These are phyloP conservation scores for Apoderus coryli DNA, from an alignment of 2,888 invertebrate species.

Conservation along the genomic window DNA sequence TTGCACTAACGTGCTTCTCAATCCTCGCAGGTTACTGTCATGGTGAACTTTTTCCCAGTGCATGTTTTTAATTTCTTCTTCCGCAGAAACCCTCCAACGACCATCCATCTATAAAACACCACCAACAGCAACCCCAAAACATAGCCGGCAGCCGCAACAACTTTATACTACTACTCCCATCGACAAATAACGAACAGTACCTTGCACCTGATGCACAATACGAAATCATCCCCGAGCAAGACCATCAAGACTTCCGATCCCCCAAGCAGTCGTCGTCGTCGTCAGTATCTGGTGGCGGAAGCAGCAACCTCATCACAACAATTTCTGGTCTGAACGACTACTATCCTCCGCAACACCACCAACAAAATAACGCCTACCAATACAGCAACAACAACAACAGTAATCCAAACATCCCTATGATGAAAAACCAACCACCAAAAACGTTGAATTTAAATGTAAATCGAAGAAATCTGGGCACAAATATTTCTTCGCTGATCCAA, in stretches of 20 bases:
- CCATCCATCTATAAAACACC: background rate
- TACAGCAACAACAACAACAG: conserved; percentile 22
- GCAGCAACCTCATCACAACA: conserved; percentile 30
- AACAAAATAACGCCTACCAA: conserved; percentile 28
- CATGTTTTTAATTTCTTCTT: too few relatives aligned
- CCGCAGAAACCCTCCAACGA: background rate
- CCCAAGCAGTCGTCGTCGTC: too few relatives aligned
- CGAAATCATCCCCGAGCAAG: conserved; percentile 40
- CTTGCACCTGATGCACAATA: conserved; percentile 49
- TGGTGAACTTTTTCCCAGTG: too few relatives aligned
- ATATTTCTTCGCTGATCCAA: conserved; percentile 36
- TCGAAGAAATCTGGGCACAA: conserved; percentile 31
- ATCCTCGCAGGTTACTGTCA: too few relatives aligned
- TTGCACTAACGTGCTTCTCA: too few relatives aligned
- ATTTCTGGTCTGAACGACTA: conserved; percentile 31
- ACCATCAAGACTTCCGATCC: conserved; percentile 17
- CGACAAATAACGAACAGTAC: conserved; percentile 27
- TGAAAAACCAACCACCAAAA: conserved; percentile 28
- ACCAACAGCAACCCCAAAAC: too few relatives aligned
- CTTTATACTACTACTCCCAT: conserved; percentile 21
- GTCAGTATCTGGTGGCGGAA: too few relatives aligned
- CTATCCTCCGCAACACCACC: conserved; percentile 25
- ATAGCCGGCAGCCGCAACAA: too few relatives aligned
- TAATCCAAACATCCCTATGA: conserved; percentile 20
- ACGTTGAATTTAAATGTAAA: conserved; percentile 22